Evolutionary conservation across 2,888 invertebrate species (phyloP), one percentile per base, ranked within the genome.

Genomic region (Eutolmus rufibarbis): DNA sequence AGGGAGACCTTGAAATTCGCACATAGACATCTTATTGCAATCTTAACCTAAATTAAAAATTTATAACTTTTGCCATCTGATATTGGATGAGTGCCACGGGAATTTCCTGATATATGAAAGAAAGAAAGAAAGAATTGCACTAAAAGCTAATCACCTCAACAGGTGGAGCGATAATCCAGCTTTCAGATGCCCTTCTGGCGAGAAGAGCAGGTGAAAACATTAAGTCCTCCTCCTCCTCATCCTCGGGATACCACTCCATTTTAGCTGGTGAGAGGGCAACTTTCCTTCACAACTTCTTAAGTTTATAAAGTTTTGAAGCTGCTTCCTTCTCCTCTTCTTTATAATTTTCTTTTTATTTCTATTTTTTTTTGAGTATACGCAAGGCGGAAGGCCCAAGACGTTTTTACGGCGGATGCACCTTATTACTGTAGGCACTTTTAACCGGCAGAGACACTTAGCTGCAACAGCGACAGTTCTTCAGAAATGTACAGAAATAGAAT

Each of bases 121-220:
- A 76, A 76, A 40, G 12, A 23, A n/a, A 28, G 9, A 46, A 16
- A 16, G 14, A 14, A 46, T 16, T 37, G 14, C 40, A 34, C 34
- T 76, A 34, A 76, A 74, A 76, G 57, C 76, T 37, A 89, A 90
- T 91, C 95, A 97, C 97, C 97, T 97, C 97, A 88, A 96, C 95
- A 84, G 97, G 97, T 92, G 97, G 97, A 89, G 97, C 96, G 91
- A 96, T 96, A 90, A 97, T 97, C 97, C 97, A 97, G 92, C 97
- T 97, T 92, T 97, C 97, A 28, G 97, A 97, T 82, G 97, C 97
- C 89, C 97, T 94, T 89, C 97, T 94, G 88, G 97, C 97, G 93
- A 97, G 94, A 89, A 97, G 94, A 88, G 97, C 97, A 89, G 97
- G 97, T 90, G 97, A 97, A 93, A 96, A 97, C 94, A 97, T 94